Conservation (phyloP, 2,888 invertebrate species). For the Nephrotoma appendiculata region DNA sequence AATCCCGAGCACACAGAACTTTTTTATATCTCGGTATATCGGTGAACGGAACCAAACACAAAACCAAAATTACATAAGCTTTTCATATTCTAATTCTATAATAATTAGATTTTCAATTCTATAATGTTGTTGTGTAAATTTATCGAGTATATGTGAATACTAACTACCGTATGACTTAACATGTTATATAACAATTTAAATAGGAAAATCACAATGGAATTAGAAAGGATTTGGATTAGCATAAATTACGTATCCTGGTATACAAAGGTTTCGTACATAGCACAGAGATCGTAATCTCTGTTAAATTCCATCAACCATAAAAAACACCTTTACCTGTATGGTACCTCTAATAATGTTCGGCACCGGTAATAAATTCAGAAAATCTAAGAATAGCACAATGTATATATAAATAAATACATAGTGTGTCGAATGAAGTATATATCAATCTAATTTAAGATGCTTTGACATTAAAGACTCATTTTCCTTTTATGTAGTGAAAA, state of each 20-base stretch:
- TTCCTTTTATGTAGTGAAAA: not conserved
- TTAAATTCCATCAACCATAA: not conserved
- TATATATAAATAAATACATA: not conserved
- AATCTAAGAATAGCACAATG: not conserved
- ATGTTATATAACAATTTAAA: not conserved
- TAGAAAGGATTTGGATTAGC: not conserved
- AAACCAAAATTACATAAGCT: no score
- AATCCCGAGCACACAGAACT: not conserved
- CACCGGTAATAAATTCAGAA: not conserved
- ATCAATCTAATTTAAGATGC: not conserved
- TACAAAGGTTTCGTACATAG: no score
- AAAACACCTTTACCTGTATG: not conserved
- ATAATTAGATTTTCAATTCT: not conserved
- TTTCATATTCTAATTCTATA: not conserved
- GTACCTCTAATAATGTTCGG: not conserved
- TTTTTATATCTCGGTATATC: not conserved
- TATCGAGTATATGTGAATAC: not conserved
- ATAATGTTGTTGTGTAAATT: not conserved
- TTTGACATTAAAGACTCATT: not conserved
- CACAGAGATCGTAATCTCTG: not conserved
- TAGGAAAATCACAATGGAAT: not conserved
- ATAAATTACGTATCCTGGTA: not conserved
- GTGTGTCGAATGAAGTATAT: not conserved
- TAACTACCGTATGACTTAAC: not conserved
- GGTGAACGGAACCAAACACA: not conserved